phyloP scores from a whole-genome alignment of 2,113 vertebrate species.

The Uropsilus gracilis region DNA sequence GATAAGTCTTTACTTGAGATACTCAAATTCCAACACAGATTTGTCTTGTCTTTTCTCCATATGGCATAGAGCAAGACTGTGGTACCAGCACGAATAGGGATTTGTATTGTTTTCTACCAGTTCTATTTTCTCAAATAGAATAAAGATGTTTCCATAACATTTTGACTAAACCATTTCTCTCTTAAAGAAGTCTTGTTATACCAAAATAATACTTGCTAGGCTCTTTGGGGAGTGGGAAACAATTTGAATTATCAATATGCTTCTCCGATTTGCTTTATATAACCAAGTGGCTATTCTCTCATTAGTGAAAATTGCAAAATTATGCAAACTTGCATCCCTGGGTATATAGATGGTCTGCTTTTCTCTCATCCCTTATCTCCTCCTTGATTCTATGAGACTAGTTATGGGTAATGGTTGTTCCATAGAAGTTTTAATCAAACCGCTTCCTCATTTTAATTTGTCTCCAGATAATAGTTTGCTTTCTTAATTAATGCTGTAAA shows the following conservation, averaged over 20 bases:
- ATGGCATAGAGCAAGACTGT: background rate
- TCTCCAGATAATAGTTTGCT: conserved; percentile 68
- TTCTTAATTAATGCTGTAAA: conserved; percentile 74
- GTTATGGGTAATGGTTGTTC: background rate
- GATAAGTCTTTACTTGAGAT: too few species aligned
- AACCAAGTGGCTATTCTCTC: conserved; percentile 55
- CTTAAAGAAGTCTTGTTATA: background rate
- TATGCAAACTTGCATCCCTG: background rate
- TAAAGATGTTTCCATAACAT: background rate
- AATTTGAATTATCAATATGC: background rate
- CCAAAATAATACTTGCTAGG: background rate
- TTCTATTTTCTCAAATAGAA: background rate
- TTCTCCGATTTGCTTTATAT: conserved; percentile 13
- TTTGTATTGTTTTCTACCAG: background rate
- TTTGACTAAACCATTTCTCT: background rate
- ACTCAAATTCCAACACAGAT: too few species aligned
- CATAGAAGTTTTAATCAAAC: conserved; percentile 60
- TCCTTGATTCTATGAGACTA: background rate
- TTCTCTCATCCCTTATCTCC: conserved; percentile 33
- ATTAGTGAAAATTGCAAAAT: conserved; percentile 74
- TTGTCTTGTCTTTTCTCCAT: background rate
- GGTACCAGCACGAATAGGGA: background rate
- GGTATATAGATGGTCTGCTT: background rate
- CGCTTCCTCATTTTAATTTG: conserved; percentile 72
- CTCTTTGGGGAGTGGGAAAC: background rate